Conservation (phyloP, 2,797 vertebrate species). For the Anomalospiza imberbis region DNA sequence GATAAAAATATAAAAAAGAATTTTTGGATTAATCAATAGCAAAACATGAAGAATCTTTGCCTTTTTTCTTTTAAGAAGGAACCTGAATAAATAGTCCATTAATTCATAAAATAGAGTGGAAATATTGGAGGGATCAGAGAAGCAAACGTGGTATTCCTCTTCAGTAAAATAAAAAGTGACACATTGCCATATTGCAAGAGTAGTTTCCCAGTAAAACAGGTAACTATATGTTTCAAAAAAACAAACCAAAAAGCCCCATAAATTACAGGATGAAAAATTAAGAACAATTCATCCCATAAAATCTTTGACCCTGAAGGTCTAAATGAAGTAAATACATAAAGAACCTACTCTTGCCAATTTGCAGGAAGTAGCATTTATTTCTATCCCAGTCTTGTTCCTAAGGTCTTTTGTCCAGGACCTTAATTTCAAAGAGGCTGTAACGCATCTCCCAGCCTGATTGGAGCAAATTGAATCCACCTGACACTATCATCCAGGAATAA, state of each 20-base stretch:
- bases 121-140: not conserved
- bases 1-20: not conserved
- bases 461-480: conserved; percentile 42
- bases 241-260: not conserved
- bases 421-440: not conserved
- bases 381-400: not conserved
- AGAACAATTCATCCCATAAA: not conserved
- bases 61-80: not conserved
- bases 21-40: not conserved
- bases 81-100: not conserved
- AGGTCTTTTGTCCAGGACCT: not conserved
- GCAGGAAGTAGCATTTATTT: not conserved
- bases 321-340: not conserved
- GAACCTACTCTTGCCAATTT: not conserved
- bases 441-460: not conserved
- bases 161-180: not conserved
- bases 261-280: not conserved
- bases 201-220: not conserved
- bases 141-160: not conserved
- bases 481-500: not conserved
- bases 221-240: not conserved
- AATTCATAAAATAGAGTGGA: not conserved
- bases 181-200: not conserved
- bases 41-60: not conserved
- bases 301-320: not conserved